These are phyloP conservation scores for Sepiola atlantica DNA, from an alignment of 2,888 invertebrate species.

Conservation along the genomic window DNA sequence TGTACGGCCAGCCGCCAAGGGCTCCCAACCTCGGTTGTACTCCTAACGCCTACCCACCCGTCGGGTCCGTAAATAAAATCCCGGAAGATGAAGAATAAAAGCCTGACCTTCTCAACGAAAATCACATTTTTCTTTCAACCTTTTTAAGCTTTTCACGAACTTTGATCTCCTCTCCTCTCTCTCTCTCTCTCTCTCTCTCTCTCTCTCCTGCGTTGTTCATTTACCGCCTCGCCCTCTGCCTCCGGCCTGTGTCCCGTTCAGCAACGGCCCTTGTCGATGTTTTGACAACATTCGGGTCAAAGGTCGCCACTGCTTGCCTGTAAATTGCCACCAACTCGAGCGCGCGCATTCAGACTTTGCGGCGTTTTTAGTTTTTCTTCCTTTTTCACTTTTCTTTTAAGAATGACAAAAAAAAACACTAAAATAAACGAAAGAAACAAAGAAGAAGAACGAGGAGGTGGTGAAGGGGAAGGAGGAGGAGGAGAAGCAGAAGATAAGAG, in stretches of 20 bases:
- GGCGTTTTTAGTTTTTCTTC: no score
- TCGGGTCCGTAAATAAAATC: background rate
- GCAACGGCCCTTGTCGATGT: background rate
- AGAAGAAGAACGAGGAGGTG: no score
- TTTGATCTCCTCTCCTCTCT: background rate
- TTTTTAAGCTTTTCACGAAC: background rate
- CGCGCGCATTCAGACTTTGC: background rate
- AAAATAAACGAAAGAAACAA: no score
- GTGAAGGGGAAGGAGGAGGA: no score
- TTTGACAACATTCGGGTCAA: background rate
- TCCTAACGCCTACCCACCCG: background rate
- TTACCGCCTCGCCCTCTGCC: background rate
- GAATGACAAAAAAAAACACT: no score
- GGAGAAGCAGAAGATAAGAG: background rate
- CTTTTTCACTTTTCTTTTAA: no score
- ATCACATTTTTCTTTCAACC: slow-evolving; percentile 20
- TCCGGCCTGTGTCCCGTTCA: background rate
- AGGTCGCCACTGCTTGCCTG: background rate
- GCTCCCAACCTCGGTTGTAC: background rate
- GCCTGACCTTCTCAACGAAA: background rate
- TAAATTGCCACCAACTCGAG: background rate
- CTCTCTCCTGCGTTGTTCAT: background rate
- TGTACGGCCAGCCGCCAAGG: no score
- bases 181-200: background rate
- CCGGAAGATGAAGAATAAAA: background rate